A percentile compares a stretch with the other conserved stretches of the same genome.
phyloP scores from a whole-genome alignment of 2,888 invertebrate genomes.

The Heterodera filipjevi region DNA sequence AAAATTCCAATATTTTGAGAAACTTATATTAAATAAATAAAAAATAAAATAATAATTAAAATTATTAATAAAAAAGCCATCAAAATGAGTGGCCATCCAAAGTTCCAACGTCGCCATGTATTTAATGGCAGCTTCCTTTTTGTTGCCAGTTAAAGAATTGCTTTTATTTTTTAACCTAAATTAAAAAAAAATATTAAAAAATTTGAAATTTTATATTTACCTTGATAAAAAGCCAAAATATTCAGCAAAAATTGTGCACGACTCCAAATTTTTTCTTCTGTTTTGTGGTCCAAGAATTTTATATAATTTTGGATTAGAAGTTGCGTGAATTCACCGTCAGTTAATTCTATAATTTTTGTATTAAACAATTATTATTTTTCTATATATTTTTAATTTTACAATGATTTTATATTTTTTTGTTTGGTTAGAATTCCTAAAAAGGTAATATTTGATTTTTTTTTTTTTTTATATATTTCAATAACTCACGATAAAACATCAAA shows the following conservation, averaged over 20 bases:
- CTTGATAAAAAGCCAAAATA: background rate
- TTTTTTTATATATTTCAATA: too few relatives aligned
- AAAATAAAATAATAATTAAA: background rate
- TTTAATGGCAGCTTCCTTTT: background rate
- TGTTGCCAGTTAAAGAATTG: background rate
- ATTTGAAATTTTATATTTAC: background rate
- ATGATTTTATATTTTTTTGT: too few relatives aligned
- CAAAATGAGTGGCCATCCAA: background rate
- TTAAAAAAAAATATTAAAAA: background rate
- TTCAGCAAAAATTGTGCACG: background rate
- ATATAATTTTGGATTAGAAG: background rate
- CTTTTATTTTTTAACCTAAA: background rate
- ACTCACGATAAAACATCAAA: too few relatives aligned
- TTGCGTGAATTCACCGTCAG: background rate
- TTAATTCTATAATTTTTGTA: background rate
- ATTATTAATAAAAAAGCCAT: background rate
- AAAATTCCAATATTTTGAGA: background rate
- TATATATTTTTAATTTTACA: too few relatives aligned
- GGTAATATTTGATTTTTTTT: too few relatives aligned
- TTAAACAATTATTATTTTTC: too few relatives aligned
- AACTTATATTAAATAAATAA: background rate
- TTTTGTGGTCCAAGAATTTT: background rate
- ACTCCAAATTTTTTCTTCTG: background rate
- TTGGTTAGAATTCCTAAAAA: too few relatives aligned
- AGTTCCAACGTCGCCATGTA: background rate